Base-by-base conservation (phyloP, 2,797 vertebrate species). In the Tiaroga cobitis region DNA sequence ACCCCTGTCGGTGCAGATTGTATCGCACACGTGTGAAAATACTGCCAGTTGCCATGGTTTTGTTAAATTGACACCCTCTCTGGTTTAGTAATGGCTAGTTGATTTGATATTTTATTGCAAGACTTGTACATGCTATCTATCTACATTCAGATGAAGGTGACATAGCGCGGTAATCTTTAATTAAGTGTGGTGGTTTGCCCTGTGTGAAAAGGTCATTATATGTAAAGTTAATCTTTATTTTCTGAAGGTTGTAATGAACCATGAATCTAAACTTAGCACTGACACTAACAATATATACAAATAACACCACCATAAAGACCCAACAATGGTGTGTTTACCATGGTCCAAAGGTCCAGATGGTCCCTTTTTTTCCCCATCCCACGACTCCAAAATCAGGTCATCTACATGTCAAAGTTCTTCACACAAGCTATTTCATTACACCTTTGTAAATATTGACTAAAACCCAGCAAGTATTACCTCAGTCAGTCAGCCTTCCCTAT, bases 1-100 rank as follows among this genome's bases (percentile, higher is more conserved):
- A 90, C 92, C 92, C 90, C 92, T 94, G 89, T 85, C 91, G 93
- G 91, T 43, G 78, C 2, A 21, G 2, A n/a, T 29, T 11, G 32
- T 39, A 56, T 51, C 49, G n/a, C 77, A 63, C 39, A 29, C 32
- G 41, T 85, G 69, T 65, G 41, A 74, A 39, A 51, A 65, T 73
- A 61, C 37, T 56, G 13, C 16, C 13, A 56, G 26, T 56, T 77
- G 37, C 7, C 10, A 24, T 83, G 21, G 4, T 11, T 68, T 32
- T 56, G 21, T 75, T 41, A 75, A 56, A 54, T 19, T 29, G 5
- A 37, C 39, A 13, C 43, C 8, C 7, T 63, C 19, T 51, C 18
- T 21, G 41, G 61, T 65, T 29, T 15, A 29, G 13, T 75, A 13
- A 26, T 26, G 19, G 15, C 7, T 54, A 61, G 34, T 19, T 21